Base-by-base conservation (phyloP, 1,140 invertebrate genomes). In the Liolophura sinensis region DNA sequence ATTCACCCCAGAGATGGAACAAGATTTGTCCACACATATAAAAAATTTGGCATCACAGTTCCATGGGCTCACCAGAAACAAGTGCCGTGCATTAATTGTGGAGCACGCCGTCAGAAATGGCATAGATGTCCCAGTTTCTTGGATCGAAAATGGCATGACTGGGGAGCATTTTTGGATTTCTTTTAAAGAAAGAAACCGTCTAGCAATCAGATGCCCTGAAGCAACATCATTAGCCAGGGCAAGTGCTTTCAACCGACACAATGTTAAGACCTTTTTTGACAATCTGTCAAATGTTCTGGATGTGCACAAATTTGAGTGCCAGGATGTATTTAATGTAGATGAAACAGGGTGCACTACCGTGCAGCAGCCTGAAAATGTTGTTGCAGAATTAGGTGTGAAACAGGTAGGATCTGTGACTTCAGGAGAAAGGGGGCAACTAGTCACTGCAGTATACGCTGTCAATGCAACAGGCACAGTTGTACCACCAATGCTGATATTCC, bases 161-260 rank as follows among this genome's bases (percentile, higher is more conserved):
- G n/a, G n/a, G n/a, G n/a, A n/a, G n/a, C n/a, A n/a, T n/a, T n/a
- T n/a, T n/a, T n/a, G n/a, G n/a, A n/a, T 97, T 97, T 75, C 97
- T 95, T 87, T 97, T 94, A 87, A 97, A 97, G 64, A 95, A 95
- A 65, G 97, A 90, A 52, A 97, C 95, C 60, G 65, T 66, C 67
- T 88, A 22, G 84, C 83, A 24, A 61, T 86, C 40, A 70, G 82
- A 49, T 75, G 60, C 66, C 82, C 83, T 61, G 78, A 85, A 67
- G 78, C 80, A 68, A 85, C 85, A 15, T 85, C 85, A 60, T 66
- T 86, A 18, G 75, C 82, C 22, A 76, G 85, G 70, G 82, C 83
- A 16, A 85, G 84, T 16, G 84, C 81, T 60, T 87, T 87, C 69
- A 88, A 88, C 73, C 81, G 81, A 86, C 75, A 25, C 11, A 87